These are phyloP conservation scores for Strigamia maritima DNA, from an alignment of 2,888 invertebrate species.

Conservation along the genomic window DNA sequence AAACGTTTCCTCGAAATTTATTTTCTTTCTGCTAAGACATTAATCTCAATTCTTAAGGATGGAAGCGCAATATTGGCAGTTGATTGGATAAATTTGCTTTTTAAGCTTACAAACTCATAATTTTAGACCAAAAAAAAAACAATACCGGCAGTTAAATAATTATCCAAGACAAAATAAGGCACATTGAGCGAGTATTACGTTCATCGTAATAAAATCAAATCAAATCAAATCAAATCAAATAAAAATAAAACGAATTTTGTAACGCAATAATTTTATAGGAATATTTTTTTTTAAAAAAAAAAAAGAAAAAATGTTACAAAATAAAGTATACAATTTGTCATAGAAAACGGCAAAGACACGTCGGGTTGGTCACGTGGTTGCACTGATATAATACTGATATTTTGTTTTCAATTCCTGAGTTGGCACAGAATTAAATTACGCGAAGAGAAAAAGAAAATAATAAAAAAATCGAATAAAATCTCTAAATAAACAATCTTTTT, in stretches of 20 bases:
- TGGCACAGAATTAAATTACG: neutral
- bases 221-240: neutral
- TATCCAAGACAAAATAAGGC: neutral
- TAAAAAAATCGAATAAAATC: neutral
- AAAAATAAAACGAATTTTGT: neutral
- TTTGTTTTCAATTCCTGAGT: constrained; percentile 5
- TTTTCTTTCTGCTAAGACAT: neutral
- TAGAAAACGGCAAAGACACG: neutral
- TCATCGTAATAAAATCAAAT: neutral
- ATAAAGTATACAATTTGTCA: neutral
- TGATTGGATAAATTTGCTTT: neutral
- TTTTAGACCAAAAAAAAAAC: neutral
- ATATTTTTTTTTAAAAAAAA: neutral
- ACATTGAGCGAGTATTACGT: neutral
- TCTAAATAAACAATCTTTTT: neutral
- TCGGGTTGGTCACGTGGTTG: neutral
- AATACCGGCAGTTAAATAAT: too few relatives aligned
- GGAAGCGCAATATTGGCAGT: constrained; percentile 18
- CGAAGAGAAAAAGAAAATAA: neutral
- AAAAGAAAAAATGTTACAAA: neutral
- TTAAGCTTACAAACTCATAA: neutral
- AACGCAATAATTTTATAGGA: neutral
- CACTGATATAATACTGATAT: constrained; percentile 2
- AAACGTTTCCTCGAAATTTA: neutral
- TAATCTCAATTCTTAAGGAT: neutral